Evolutionary conservation across 1,140 invertebrate species (phyloP).

Genomic region (Caerostris darwini): DNA sequence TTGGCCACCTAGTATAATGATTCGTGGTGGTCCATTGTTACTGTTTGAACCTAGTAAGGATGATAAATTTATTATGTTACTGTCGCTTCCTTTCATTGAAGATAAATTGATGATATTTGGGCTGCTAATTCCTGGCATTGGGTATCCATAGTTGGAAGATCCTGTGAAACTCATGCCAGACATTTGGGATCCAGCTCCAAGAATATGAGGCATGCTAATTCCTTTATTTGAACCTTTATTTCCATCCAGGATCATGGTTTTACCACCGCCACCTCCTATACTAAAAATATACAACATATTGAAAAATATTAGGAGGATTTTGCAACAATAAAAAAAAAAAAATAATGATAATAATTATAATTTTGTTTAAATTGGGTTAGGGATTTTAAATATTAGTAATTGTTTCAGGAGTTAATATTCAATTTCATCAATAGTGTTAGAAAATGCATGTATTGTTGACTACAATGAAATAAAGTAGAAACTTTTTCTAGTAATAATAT

Average conservation of each 20-base stretch:
- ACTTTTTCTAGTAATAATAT: too few relatives aligned
- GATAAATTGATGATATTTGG: slow-evolving; percentile 41
- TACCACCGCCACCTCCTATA: neutral
- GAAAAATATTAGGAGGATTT: too few relatives aligned
- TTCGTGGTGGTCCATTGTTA: neutral
- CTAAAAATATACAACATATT: neutral
- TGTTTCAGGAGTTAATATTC: too few relatives aligned
- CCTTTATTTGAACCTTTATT: neutral
- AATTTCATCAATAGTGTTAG: too few relatives aligned
- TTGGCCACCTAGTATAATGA: slow-evolving; percentile 11
- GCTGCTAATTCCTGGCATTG: neutral
- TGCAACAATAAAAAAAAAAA: neutral
- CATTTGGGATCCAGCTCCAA: neutral
- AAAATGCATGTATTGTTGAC: too few relatives aligned
- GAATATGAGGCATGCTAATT: neutral
- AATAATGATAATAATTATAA: too few relatives aligned
- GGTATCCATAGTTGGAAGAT: neutral
- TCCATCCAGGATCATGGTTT: slow-evolving; percentile 55
- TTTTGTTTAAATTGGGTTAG: too few relatives aligned
- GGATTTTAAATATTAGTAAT: too few relatives aligned
- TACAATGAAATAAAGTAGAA: too few relatives aligned
- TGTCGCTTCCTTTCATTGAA: slow-evolving; percentile 10
- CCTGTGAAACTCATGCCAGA: neutral
- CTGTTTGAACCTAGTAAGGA: neutral
- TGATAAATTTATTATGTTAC: slow-evolving; percentile 38